phyloP scores from a whole-genome alignment of 1,140 invertebrate species.

The Polypedilum pembai region DNA sequence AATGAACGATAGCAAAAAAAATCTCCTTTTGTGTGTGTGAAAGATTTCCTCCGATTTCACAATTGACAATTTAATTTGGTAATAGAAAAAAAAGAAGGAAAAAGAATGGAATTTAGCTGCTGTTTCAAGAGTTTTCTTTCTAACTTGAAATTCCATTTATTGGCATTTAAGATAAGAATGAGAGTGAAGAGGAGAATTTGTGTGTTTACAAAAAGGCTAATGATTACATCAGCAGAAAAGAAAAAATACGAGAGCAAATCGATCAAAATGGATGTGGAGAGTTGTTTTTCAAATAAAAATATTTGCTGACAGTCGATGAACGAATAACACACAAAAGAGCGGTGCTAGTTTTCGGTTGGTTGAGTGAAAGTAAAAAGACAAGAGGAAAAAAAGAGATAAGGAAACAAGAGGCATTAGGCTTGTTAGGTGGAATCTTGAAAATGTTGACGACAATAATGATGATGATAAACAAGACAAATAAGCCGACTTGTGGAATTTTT shows the following conservation, averaged over 20 bases:
- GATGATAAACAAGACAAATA: too few species aligned
- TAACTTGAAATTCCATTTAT: not conserved
- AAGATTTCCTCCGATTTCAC: slow-evolving; percentile 11
- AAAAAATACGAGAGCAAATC: not conserved
- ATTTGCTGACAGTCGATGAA: not conserved
- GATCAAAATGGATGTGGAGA: not conserved
- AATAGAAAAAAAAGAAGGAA: too few species aligned
- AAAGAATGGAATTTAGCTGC: not conserved
- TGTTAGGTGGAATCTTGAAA: too few species aligned
- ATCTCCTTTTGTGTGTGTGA: not conserved
- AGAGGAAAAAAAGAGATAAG: too few species aligned
- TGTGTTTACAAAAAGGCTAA: slow-evolving; percentile 17
- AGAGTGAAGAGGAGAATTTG: too few species aligned
- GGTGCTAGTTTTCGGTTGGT: not conserved
- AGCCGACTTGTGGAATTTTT: too few species aligned
- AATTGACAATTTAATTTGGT: slow-evolving; percentile 19
- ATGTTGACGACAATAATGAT: too few species aligned
- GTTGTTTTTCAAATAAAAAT: slow-evolving; percentile 19
- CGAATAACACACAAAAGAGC: not conserved
- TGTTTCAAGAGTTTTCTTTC: not conserved
- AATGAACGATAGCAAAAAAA: not conserved
- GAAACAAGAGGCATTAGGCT: too few species aligned
- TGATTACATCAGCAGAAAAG: slow-evolving; percentile 17
- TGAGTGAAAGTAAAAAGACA: too few species aligned
- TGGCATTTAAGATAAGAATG: slow-evolving; percentile 2